These are phyloP conservation scores for Ondatra zibethicus DNA, from an alignment of 2,113 vertebrate genomes.

Conservation along the genomic window DNA sequence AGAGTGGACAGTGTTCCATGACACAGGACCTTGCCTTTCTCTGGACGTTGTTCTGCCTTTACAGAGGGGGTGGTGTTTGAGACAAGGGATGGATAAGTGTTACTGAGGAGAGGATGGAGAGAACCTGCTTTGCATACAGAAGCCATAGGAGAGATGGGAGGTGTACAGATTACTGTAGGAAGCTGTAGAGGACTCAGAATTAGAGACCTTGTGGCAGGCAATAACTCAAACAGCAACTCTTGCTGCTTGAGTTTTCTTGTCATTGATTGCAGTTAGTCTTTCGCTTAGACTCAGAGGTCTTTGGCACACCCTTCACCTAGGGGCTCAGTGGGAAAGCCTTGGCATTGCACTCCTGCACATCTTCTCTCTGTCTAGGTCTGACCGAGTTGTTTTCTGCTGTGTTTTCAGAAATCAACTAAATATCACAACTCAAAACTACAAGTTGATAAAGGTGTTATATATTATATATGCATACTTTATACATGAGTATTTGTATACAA, in stretches of 20 bases:
- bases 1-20: no score
- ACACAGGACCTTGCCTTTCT: background rate
- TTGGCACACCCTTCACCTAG: background rate
- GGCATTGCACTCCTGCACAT: background rate
- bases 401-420: slow-evolving; percentile 35
- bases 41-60: background rate
- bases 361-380: background rate
- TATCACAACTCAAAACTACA: slow-evolving; percentile 30
- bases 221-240: background rate
- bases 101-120: background rate
- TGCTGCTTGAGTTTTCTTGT: background rate
- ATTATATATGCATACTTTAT: background rate
- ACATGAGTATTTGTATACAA: background rate
- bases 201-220: background rate
- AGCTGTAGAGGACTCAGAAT: background rate
- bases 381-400: background rate
- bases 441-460: slow-evolving; percentile 1
- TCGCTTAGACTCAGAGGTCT: background rate
- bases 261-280: background rate
- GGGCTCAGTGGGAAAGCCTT: background rate
- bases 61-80: background rate
- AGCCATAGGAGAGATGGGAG: background rate
- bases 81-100: background rate
- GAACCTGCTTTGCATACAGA: background rate
- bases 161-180: background rate